A percentile compares a stretch with the other conserved stretches of the same genome.
These are phyloP conservation scores for Coleophora flavipennella DNA, from an alignment of 2,888 invertebrate species.

Conservation along the genomic window DNA sequence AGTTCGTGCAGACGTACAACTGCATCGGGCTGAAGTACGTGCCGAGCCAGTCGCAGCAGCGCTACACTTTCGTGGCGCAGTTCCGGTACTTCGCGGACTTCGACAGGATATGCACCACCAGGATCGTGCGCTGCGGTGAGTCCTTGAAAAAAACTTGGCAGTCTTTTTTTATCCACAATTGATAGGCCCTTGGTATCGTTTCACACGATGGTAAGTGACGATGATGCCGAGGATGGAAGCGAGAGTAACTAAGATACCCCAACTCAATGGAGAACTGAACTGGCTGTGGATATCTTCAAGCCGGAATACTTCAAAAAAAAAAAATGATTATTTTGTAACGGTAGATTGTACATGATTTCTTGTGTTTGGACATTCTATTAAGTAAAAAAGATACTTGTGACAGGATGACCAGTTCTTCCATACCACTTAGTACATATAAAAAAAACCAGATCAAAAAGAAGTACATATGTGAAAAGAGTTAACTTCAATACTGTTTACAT, in stretches of 20 bases:
- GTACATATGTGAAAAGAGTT: no score
- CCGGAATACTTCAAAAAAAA: not conserved
- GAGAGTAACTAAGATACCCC: no score
- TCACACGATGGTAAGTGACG: no score
- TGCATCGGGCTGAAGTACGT: slow-evolving; percentile 23
- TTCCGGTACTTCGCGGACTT: slow-evolving; percentile 31
- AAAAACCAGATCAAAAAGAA: no score
- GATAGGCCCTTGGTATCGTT: no score
- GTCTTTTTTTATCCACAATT: no score
- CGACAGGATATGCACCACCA: slow-evolving; percentile 27
- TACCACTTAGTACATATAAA: no score
- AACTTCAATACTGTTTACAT: no score
- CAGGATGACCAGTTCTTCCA: not conserved
- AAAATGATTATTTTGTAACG: not conserved
- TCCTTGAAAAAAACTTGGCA: not conserved
- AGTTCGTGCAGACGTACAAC: slow-evolving; percentile 32
- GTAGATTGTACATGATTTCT: no score
- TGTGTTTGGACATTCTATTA: no score
- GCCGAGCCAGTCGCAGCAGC: slow-evolving; percentile 24
- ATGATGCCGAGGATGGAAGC: no score
- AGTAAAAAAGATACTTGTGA: not conserved
- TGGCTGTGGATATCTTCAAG: not conserved
- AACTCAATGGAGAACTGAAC: no score
- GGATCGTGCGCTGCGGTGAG: slow-evolving; percentile 34
- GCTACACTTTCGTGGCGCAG: slow-evolving; percentile 30